A percentile compares a stretch with the other conserved stretches of the same genome.
phyloP scores from a whole-genome alignment of 1,140 invertebrate species.

The Pogonognathellus flavescens region DNA sequence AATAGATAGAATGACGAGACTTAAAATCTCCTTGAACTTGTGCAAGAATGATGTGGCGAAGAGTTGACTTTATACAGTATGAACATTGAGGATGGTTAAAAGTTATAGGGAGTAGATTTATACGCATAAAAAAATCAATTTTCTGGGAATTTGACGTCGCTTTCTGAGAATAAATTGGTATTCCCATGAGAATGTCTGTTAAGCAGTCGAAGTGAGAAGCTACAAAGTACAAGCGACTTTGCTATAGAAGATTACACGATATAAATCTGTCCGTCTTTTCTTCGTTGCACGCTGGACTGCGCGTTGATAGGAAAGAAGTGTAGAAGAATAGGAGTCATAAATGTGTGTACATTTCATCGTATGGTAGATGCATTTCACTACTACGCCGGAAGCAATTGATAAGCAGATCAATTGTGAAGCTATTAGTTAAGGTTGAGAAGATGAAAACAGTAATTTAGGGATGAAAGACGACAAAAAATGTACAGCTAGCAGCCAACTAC shows the following conservation, averaged over 20 bases:
- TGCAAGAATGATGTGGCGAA: no score
- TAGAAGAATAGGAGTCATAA: no score
- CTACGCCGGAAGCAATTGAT: constrained; percentile 36
- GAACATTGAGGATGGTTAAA: background rate
- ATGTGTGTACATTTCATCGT: no score
- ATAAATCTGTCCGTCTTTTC: no score
- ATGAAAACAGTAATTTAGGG: constrained; percentile 40
- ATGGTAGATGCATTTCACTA: background rate
- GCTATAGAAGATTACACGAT: no score
- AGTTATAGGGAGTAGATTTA: no score
- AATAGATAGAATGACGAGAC: no score
- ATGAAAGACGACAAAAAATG: constrained; percentile 28
- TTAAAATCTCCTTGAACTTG: no score
- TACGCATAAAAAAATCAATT: constrained; percentile 56
- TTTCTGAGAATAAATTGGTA: constrained; percentile 66
- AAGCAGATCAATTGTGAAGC: constrained; percentile 44
- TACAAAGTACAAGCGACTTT: no score
- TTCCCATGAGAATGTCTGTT: constrained; percentile 60
- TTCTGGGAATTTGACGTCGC: constrained; percentile 67
- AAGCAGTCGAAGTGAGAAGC: no score
- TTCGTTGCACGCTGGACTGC: no score
- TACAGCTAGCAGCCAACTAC: background rate
- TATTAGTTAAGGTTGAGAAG: constrained; percentile 42
- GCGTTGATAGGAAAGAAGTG: no score
- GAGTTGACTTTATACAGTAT: background rate